Base-by-base conservation (phyloP, 2,888 invertebrate species). In the Drosophila koepferae region DNA sequence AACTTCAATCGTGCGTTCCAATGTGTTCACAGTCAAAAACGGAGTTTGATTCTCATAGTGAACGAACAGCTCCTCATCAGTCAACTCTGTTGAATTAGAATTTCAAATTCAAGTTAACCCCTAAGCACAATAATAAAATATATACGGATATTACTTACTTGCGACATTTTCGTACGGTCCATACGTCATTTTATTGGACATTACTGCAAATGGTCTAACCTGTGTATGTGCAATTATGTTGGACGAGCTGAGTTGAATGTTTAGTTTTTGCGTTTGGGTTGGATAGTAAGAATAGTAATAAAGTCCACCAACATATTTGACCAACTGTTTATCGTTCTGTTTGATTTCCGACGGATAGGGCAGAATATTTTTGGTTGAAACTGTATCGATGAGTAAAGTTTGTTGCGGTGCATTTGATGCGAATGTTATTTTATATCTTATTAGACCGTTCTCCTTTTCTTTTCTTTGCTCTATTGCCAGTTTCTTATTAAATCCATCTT, bases 31-130 rank as follows among this genome's bases (percentile, higher is more conserved):
- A n/a, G 98, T 97, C 79, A 99, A 94, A 93, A 99, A 99, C 38
- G 99, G 99, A 46, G 97, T 95, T 92, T 99, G 98, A 93, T 99
- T 99, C 93, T 99, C 99, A 92, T 96, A 99, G 93, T 99, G 99
- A 41, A 99, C 94, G 46, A 94, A 94, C 82, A 99, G 92, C 79
- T 96, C 95, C 80, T 96, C 95, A 76, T 94, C 92, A 20, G 94
- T 93, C 71, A 94, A 94, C 9, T 94, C 94, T 93, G 66, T 8
- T 81, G 74, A 53, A 43, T 23, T 43, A 16, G 23, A 46, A 56
- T 9, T 23, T 6, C 5, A 46, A 56, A 4, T 23, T 5, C 5
- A 0, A 23, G 44, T 59, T 55, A 51, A 7, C 43, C 14, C 48
- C 3, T 28, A 7, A 18, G 12, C 12, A 34, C 12, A 18, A 10